Percentiles rank a stretch among this genome's conserved stretches.
phyloP scores from a whole-genome alignment of 2,797 vertebrate genomes.

The Gymnodraco acuticeps region DNA sequence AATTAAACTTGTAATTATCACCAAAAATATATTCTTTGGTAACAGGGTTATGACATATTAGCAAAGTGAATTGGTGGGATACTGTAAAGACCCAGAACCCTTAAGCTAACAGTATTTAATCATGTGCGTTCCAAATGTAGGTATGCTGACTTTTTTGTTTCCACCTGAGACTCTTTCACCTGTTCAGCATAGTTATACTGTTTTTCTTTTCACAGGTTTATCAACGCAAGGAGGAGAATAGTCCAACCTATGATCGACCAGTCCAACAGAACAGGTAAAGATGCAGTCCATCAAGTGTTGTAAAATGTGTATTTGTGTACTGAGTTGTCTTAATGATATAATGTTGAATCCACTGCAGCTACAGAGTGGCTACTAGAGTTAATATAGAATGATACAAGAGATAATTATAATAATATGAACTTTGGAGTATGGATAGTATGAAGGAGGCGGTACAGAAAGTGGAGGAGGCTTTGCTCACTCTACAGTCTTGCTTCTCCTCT shows the following conservation, averaged over 20 bases:
- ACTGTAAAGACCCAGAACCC: too few species aligned
- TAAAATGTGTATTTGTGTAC: background rate
- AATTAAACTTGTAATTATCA: too few species aligned
- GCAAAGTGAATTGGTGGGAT: too few species aligned
- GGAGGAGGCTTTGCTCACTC: background rate
- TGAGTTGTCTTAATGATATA: background rate
- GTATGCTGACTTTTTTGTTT: background rate
- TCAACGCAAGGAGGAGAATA: constrained; percentile 98
- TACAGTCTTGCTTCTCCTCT: constrained; percentile 7
- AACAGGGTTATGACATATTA: too few species aligned
- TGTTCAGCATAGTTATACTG: background rate
- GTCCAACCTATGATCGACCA: constrained; percentile 99
- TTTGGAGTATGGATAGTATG: background rate
- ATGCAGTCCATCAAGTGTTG: background rate
- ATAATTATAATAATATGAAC: background rate
- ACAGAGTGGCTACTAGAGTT: background rate
- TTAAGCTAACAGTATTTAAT: too few species aligned
- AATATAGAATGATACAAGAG: background rate
- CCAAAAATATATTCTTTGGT: too few species aligned
- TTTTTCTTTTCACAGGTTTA: constrained; percentile 88
- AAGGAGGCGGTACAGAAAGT: background rate
- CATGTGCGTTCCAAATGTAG: too few species aligned
- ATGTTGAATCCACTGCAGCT: background rate
- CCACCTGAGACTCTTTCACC: background rate
- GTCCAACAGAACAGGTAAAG: constrained; percentile 97